A percentile compares a stretch with the other conserved stretches of the same genome.
Conservation (phyloP, 2,888 invertebrate genomes). For the Eristalinus sepulchralis region DNA sequence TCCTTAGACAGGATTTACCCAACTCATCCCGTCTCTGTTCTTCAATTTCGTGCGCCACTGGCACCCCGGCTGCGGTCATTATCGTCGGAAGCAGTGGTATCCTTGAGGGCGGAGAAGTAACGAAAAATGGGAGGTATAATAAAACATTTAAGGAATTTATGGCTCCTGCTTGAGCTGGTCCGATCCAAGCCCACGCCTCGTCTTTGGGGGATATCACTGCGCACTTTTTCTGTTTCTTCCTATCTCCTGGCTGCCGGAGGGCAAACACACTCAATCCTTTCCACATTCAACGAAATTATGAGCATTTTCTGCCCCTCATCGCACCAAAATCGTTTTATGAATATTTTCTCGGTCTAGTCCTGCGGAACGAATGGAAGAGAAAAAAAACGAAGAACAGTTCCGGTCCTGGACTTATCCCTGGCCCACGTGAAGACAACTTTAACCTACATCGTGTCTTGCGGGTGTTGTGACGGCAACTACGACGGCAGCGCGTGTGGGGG, state of each 20-base stretch:
- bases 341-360: slow-evolving; percentile 37
- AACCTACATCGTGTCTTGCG: slow-evolving; percentile 31
- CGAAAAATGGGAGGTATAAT: slow-evolving; percentile 34
- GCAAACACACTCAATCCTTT: slow-evolving; percentile 26
- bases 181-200: slow-evolving; percentile 7
- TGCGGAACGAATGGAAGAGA: slow-evolving; percentile 22
- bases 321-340: slow-evolving; percentile 40
- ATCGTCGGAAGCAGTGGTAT: slow-evolving; percentile 38
- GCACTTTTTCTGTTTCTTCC: background rate
- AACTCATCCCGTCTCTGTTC: background rate
- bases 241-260: background rate
- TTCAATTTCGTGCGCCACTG: background rate
- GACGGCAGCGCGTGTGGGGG: background rate
- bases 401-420: slow-evolving; percentile 32
- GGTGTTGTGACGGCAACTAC: background rate
- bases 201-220: background rate
- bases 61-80: slow-evolving; percentile 36
- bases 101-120: background rate
- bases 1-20: slow-evolving; percentile 54
- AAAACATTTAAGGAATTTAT: slow-evolving; percentile 67
- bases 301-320: background rate
- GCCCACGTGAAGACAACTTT: slow-evolving; percentile 51
- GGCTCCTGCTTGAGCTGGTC: slow-evolving; percentile 28
- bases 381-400: slow-evolving; percentile 26
- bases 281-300: slow-evolving; percentile 13